Evolutionary conservation across 1,140 invertebrate genomes (phyloP), one percentile per base, ranked within the genome.

Genomic region (Ceratosolen solmsi): DNA sequence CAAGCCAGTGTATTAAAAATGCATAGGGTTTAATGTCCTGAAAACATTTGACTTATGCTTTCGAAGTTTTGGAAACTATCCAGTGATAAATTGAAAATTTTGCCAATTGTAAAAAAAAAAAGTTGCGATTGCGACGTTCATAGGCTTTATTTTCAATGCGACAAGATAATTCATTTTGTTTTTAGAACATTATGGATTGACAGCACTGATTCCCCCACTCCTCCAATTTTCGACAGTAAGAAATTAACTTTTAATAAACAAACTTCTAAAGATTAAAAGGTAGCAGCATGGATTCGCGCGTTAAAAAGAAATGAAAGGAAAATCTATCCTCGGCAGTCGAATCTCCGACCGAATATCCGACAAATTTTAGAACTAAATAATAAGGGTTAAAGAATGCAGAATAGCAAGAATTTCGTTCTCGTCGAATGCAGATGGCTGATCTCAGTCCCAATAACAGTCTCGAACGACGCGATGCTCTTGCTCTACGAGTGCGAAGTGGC

Each of bases 401-500:
- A 79, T 72, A 49, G 51, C 78, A 4, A 15, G 27, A 58, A 79
- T 79, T 79, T 68, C 68, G 9, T 0, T 8, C 17, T 33, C 17
- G 60, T 63, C 63, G 63, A 68, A 38, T 17, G 7, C 60, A 30
- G 30, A 9, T 38, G 17, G 33, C 63, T 68, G 33, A 5, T 22
- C 22, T 33, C 33, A 68, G 11, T 68, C 63, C 17, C 33, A 33
- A 3, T n/a, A 13, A 27, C 22, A n/a, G 33, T 25, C 38, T 68
- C n/a, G n/a, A 33, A 38, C 7, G 17, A 33, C 17, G 63, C 9
- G 63, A 38, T 25, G 33, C 33, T n/a, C 36, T 68, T n/a, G 22
- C 33, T 38, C 63, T n/a, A 0, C n/a, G 60, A 13, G 4, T 17
- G 7, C 22, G 7, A 11, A 3, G 63, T 11, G 63, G n/a, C 30